Evolutionary conservation across 2,113 vertebrate species (phyloP).

Genomic region (Coptodon rendalli): DNA sequence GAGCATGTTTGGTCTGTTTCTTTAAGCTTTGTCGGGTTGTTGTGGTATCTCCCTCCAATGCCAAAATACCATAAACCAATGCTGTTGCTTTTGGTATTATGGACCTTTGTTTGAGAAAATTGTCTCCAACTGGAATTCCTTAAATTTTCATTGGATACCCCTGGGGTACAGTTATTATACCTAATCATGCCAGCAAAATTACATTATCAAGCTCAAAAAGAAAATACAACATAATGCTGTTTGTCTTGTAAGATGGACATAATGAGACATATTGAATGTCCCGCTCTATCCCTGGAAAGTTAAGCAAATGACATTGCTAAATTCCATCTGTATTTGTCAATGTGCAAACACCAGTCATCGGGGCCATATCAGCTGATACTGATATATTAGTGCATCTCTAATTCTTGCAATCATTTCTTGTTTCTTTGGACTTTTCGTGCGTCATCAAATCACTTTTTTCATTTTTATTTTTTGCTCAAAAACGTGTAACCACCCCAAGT

Average conservation of each 20-base stretch:
- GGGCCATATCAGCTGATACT: neutral
- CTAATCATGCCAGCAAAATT: neutral
- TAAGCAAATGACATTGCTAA: neutral
- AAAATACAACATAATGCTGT: neutral
- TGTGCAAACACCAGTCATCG: neutral
- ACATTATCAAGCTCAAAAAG: neutral
- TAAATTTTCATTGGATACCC: neutral
- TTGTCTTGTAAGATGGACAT: neutral
- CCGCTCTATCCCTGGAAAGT: rapidly evolving
- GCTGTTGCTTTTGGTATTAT: neutral
- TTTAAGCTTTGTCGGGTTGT: rapidly evolving
- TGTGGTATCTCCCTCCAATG: neutral
- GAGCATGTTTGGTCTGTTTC: neutral
- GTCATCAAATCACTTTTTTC: neutral
- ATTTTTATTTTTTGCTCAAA: neutral
- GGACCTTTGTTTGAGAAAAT: neutral
- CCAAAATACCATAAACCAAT: neutral
- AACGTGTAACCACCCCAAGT: neutral
- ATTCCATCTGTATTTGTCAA: neutral
- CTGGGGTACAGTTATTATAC: neutral
- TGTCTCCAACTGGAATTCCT: neutral
- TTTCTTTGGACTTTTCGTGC: neutral
- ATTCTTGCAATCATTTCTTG: neutral
- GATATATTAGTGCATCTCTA: neutral
- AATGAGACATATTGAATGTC: neutral